Conservation (phyloP, 2,113 vertebrate species). For the Menidia beryllina region DNA sequence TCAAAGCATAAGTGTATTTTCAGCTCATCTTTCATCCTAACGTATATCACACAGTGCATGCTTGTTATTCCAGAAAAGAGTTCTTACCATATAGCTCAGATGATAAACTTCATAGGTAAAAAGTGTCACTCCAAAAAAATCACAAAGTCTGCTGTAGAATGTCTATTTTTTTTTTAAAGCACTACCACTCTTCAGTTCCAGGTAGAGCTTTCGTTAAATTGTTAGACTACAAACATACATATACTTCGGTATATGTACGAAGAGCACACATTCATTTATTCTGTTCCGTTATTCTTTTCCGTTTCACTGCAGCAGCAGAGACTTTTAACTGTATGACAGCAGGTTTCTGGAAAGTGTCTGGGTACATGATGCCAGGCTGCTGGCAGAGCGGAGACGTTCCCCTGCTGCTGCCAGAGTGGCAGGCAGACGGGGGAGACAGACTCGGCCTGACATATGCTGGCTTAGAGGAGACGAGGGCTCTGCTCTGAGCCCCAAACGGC, state of each 20-base stretch:
- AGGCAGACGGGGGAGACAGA: constrained; percentile 62
- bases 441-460: constrained; percentile 72
- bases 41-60: no score
- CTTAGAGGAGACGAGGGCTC: constrained; percentile 62
- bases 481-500: constrained; percentile 47
- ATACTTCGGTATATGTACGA: background rate
- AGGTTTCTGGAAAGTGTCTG: constrained; percentile 48
- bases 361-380: constrained; percentile 57
- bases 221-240: background rate
- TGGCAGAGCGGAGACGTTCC: constrained; percentile 58
- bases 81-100: constrained; percentile 34
- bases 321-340: constrained; percentile 58
- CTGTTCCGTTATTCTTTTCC: constrained; percentile 18
- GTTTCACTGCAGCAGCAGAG: constrained; percentile 33
- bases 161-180: background rate
- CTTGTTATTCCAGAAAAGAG: no score
- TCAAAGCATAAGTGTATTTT: no score
- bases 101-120: constrained; percentile 9
- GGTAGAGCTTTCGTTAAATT: background rate
- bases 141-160: background rate
- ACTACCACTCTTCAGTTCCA: constrained; percentile 9
- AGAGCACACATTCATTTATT: background rate
- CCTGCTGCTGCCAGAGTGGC: constrained; percentile 69
- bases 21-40: no score
- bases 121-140: background rate